A percentile compares a stretch with the other conserved stretches of the same genome.
phyloP scores from a whole-genome alignment of 2,113 vertebrate genomes.

The Siniperca chuatsi region DNA sequence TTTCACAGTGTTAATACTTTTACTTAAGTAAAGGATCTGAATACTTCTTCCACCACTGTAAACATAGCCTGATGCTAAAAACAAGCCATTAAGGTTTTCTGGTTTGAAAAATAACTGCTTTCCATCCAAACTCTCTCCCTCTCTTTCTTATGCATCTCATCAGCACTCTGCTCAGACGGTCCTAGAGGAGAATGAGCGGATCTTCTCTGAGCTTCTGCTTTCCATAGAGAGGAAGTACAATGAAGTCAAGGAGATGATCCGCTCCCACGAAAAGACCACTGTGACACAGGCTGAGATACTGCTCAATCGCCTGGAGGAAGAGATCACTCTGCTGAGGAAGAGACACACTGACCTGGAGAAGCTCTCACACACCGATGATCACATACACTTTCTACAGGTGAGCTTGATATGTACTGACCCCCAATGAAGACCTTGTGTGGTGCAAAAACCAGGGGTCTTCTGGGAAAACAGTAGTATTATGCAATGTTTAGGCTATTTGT shows the following conservation, averaged over 20 bases:
- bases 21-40: too few species aligned
- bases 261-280: slow-evolving; percentile 72
- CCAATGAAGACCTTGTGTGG: neutral
- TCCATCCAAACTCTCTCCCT: neutral
- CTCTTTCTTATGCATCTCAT: slow-evolving; percentile 1
- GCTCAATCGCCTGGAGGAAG: slow-evolving; percentile 80
- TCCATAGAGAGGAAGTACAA: slow-evolving; percentile 81
- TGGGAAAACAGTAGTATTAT: neutral
- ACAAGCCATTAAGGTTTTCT: neutral
- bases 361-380: slow-evolving; percentile 85
- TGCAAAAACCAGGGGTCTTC: neutral
- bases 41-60: too few species aligned
- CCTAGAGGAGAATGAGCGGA: slow-evolving; percentile 82
- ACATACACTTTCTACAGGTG: slow-evolving; percentile 87
- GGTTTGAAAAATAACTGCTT: neutral
- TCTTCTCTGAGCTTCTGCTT: slow-evolving; percentile 82
- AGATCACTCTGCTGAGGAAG: slow-evolving; percentile 83
- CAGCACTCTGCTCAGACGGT: slow-evolving; percentile 82
- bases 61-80: neutral
- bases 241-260: slow-evolving; percentile 83
- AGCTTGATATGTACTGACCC: neutral
- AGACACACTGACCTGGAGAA: slow-evolving; percentile 83
- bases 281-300: slow-evolving; percentile 74
- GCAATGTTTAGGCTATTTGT: neutral
- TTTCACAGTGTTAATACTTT: too few species aligned